phyloP scores from a whole-genome alignment of 1,140 invertebrate species.

The Drosophila ironensis region DNA sequence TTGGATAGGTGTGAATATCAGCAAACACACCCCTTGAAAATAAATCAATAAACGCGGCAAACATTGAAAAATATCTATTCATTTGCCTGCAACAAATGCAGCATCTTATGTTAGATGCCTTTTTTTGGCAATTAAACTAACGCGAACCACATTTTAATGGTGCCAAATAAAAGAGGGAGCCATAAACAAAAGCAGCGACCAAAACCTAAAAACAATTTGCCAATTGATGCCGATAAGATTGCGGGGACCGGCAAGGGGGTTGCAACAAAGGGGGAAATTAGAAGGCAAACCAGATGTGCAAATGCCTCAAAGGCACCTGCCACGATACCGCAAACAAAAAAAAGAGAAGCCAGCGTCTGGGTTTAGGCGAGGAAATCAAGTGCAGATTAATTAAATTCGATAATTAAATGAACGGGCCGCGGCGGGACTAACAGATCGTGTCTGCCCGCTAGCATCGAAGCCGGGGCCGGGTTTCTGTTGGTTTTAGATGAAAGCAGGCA shows the following conservation, averaged over 20 bases:
- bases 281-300: conserved; percentile 36
- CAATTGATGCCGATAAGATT: conserved; percentile 59
- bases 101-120: too few relatives aligned
- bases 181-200: too few relatives aligned
- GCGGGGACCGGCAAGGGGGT: background rate
- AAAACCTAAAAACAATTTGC: conserved; percentile 66
- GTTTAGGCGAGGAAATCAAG: conserved; percentile 74
- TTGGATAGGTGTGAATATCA: too few relatives aligned
- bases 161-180: conserved; percentile 33
- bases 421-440: conserved; percentile 52
- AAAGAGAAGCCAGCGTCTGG: background rate
- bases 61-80: too few relatives aligned
- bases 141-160: conserved; percentile 9
- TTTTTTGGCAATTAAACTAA: too few relatives aligned
- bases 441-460: conserved; percentile 45
- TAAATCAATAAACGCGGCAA: too few relatives aligned
- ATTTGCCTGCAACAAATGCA: too few relatives aligned
- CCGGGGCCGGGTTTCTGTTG: conserved; percentile 53
- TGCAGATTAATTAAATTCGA: conserved; percentile 80
- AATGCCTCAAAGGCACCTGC: conserved; percentile 55
- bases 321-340: conserved; percentile 4
- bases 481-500: conserved; percentile 55
- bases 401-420: conserved; percentile 74
- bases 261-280: background rate
- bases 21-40: too few relatives aligned